Conservation (phyloP, 2,113 vertebrate genomes). For the Amblyopsis rosae region DNA sequence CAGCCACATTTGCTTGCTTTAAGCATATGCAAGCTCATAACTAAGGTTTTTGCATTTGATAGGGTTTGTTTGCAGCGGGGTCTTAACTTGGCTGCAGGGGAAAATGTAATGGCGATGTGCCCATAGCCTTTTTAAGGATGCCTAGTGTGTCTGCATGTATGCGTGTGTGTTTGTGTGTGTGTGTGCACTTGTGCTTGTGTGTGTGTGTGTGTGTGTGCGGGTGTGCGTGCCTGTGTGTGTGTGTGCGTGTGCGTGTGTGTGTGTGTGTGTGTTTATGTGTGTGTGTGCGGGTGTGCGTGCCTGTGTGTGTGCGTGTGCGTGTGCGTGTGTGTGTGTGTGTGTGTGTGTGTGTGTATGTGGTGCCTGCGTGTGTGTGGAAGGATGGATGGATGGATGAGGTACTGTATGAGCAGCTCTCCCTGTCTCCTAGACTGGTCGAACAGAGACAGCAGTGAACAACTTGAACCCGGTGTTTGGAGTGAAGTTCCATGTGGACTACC, state of each 20-base stretch:
- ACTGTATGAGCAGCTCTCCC: neutral
- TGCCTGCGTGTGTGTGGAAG: neutral
- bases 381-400: neutral
- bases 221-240: neutral
- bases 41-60: too few species aligned
- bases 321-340: constrained; percentile 7
- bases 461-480: constrained; percentile 94
- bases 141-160: too few species aligned
- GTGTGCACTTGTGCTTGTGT: neutral
- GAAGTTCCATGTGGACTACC: constrained; percentile 94
- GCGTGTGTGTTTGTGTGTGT: neutral
- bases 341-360: constrained; percentile 13
- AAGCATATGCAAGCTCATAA: too few species aligned
- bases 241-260: constrained; percentile 14
- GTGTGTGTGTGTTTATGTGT: neutral
- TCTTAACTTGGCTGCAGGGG: too few species aligned
- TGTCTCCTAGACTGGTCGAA: constrained; percentile 84
- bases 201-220: constrained; percentile 13
- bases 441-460: constrained; percentile 95
- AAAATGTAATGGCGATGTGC: too few species aligned
- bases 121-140: too few species aligned
- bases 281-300: neutral
- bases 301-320: constrained; percentile 5
- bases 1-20: too few species aligned
- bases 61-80: too few species aligned